These are phyloP conservation scores for Australoheros facetus DNA, from an alignment of 2,797 vertebrate species.

Conservation along the genomic window DNA sequence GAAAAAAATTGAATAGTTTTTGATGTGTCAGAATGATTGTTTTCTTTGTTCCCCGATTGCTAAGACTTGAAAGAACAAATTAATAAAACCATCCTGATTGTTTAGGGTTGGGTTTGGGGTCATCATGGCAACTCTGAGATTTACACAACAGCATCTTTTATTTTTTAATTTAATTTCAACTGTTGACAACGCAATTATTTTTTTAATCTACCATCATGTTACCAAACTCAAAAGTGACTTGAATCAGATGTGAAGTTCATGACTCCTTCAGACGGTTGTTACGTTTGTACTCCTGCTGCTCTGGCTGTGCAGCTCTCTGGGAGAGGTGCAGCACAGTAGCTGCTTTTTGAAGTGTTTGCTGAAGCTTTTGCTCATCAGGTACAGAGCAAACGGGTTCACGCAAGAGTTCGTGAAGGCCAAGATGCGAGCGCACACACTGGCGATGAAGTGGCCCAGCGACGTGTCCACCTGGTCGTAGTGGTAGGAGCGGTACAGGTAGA, in stretches of 20 bases:
- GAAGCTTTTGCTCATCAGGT: slow-evolving; percentile 94
- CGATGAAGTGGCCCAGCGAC: slow-evolving; percentile 87
- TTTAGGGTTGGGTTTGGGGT: neutral
- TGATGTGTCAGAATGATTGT: neutral
- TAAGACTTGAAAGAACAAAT: neutral
- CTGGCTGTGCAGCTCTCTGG: slow-evolving; percentile 46
- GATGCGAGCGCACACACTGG: slow-evolving; percentile 86
- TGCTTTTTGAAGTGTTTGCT: slow-evolving; percentile 94
- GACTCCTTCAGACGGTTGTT: slow-evolving; percentile 52
- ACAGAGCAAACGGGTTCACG: slow-evolving; percentile 94
- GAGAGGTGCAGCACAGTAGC: slow-evolving; percentile 85
- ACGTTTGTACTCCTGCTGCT: slow-evolving; percentile 58
- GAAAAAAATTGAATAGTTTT: neutral
- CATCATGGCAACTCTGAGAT: neutral
- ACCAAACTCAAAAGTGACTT: neutral
- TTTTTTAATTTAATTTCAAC: neutral
- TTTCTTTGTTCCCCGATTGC: neutral
- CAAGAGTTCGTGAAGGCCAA: slow-evolving; percentile 95
- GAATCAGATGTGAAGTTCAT: neutral
- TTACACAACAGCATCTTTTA: neutral
- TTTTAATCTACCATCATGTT: neutral
- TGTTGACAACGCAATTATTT: neutral
- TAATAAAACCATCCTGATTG: neutral
- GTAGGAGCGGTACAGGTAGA: slow-evolving; percentile 96
- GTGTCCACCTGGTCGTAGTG: slow-evolving; percentile 92